A percentile compares a stretch with the other conserved stretches of the same genome.
phyloP scores from a whole-genome alignment of 1,140 invertebrate species.

The Brachionus asplanchnoidis region DNA sequence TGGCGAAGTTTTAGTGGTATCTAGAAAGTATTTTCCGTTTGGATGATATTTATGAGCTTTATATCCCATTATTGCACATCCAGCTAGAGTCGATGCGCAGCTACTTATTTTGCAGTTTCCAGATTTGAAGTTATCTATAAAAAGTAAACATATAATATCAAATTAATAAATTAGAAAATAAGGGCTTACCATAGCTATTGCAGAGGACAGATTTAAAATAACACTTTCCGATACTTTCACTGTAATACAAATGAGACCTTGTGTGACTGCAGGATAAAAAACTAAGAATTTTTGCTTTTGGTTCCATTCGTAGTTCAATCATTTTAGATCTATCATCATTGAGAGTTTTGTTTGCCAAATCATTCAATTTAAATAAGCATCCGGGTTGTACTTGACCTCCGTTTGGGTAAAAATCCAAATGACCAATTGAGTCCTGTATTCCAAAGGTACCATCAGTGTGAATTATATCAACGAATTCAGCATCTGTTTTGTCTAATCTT shows the following conservation, averaged over 20 bases:
- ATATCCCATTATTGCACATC: not conserved
- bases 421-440: constrained; percentile 59
- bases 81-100: not conserved
- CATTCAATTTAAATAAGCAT: constrained; percentile 45
- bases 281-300: not conserved
- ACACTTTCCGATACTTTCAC: not conserved
- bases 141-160: not conserved
- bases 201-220: not conserved
- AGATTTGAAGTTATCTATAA: not conserved
- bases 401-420: constrained; percentile 52
- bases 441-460: not conserved
- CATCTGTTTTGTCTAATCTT: not conserved
- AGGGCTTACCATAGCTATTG: too few relatives aligned
- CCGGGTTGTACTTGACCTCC: constrained; percentile 59
- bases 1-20: not conserved
- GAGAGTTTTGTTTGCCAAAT: not conserved
- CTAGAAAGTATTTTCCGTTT: not conserved
- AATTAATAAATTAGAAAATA: not conserved
- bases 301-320: not conserved
- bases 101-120: not conserved
- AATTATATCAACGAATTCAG: constrained; percentile 30
- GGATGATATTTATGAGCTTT: not conserved
- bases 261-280: not conserved
- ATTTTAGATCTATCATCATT: not conserved
- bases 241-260: not conserved